Base-by-base conservation (phyloP, 2,888 invertebrate species). In the Ceraclea dissimilis region DNA sequence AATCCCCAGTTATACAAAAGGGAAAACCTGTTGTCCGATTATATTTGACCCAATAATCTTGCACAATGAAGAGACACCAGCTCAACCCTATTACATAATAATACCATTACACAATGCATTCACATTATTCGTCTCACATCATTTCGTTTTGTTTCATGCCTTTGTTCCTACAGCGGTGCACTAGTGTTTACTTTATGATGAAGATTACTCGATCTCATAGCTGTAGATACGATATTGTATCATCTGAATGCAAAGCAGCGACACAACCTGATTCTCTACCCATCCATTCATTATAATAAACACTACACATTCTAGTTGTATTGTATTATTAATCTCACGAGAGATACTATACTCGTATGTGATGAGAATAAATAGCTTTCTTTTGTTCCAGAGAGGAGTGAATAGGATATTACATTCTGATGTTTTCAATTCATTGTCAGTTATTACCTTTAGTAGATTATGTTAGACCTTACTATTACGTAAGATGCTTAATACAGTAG, bases 21-120 rank as follows among this genome's bases (percentile, higher is more conserved):
- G 20, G 19, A 19, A 57, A 61, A 61, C 61, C 61, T 57, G 61
- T 61, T 59, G 49, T 18, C 51, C 57, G 57, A 57, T 61, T 61
- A 59, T 59, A 43, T 44, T 59, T 61, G 59, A 61, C 61, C 61
- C 59, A 61, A 59, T 61, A 61, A 61, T 59, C 56, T 19, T 43
- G 53, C 53, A 60, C 60, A 60, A 60, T 53, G 53, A 55, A 43
- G 17, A 54, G 13, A 57, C 60, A 57, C 57, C 52, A 54, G 46
- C 54, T 55, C 54, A 52, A 58, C 46, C 39, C 34, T 10, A 34
- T 54, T 39, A 39, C 39, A 39, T 39, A 39, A 39, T 39, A 39
- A n/a, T 39, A 13, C 16, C 13, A 39, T 39, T 16, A 39, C 13
- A 26, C 16, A n/a, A 13, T 39, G n/a, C 39, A 16, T 16, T 31